phyloP scores from a whole-genome alignment of 2,113 vertebrate genomes.

The Megaceryle torquata region DNA sequence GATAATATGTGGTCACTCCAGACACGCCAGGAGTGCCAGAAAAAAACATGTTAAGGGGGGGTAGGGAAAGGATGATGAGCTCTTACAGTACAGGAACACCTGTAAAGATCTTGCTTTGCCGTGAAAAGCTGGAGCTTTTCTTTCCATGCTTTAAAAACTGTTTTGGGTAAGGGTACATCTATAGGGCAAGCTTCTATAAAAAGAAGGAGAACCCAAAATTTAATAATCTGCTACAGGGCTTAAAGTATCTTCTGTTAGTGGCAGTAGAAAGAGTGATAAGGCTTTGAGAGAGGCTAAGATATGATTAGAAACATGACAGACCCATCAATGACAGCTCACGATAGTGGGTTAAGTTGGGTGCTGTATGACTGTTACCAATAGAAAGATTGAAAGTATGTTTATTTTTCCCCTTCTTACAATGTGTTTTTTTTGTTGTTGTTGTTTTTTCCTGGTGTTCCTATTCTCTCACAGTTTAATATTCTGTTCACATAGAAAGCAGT shows the following conservation, averaged over 20 bases:
- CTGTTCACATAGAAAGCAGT: background rate
- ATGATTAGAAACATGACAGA: background rate
- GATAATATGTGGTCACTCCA: background rate
- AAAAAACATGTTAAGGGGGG: background rate
- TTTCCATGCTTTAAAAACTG: background rate
- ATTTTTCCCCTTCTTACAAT: background rate
- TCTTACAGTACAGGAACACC: background rate
- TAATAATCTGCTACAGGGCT: background rate
- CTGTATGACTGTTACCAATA: background rate
- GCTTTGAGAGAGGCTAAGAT: background rate
- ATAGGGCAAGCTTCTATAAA: background rate
- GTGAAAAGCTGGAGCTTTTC: background rate
- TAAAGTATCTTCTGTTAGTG: background rate
- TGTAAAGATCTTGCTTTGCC: background rate
- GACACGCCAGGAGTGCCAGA: background rate
- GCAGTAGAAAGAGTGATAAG: background rate
- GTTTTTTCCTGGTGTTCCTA: background rate
- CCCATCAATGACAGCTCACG: background rate
- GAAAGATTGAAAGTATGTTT: background rate
- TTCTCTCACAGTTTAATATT: constrained; percentile 13
- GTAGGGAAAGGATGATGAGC: background rate
- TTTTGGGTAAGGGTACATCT: background rate
- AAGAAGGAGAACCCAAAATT: background rate
- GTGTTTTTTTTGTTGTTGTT: background rate
- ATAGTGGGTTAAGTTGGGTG: background rate